Conservation (phyloP, 2,888 invertebrate genomes). For the Eupithecia subfuscata region DNA sequence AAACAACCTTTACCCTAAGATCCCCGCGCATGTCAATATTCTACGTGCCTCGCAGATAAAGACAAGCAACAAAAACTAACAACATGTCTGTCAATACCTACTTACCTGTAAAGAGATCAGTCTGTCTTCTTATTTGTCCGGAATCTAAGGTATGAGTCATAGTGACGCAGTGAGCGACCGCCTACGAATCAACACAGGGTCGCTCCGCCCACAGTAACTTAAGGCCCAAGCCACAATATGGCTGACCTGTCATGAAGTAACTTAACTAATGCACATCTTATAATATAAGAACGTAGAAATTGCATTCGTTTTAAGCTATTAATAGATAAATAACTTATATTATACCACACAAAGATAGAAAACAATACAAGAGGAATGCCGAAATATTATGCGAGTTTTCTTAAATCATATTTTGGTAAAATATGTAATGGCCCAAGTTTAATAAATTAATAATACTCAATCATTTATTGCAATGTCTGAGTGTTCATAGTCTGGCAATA, state of each 20-base stretch:
- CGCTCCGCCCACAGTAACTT: constrained; percentile 76
- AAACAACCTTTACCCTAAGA: constrained; percentile 37
- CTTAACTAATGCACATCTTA: background rate
- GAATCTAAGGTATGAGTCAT: constrained; percentile 66
- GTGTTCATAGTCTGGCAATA: background rate
- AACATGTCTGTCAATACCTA: constrained; percentile 15
- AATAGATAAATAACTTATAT: background rate
- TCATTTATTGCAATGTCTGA: too few species aligned
- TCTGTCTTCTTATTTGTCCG: constrained; percentile 33
- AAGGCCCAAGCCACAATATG: constrained; percentile 58
- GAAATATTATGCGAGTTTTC: background rate
- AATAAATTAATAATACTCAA: background rate
- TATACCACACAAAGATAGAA: background rate
- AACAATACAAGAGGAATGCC: too few species aligned
- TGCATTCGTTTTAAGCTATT: background rate
- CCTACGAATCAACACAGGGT: constrained; percentile 71
- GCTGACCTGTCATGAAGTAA: constrained; percentile 42
- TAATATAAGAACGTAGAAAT: background rate
- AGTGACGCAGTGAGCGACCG: constrained; percentile 64
- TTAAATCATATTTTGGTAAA: background rate
- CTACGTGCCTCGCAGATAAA: constrained; percentile 23
- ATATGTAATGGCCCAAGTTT: background rate
- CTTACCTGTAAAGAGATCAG: constrained; percentile 10
- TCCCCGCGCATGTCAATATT: constrained; percentile 18
- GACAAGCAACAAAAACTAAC: background rate